Evolutionary conservation across 1,140 invertebrate species (phyloP).

Genomic region (Conopomorpha cramerella): DNA sequence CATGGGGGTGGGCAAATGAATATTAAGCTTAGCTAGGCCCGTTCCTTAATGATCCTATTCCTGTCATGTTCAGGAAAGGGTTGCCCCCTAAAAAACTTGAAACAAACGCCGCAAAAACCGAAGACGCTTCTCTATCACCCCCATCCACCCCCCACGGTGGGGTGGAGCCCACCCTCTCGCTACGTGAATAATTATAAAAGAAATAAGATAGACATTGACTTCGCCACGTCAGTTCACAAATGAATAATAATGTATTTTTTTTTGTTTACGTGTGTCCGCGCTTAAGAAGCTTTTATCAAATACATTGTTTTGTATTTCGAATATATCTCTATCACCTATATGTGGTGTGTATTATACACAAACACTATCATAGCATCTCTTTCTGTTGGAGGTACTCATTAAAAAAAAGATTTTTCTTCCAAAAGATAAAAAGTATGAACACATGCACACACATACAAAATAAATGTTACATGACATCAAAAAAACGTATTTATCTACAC

Average conservation of each 20-base stretch:
- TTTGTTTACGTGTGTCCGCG: conserved; percentile 35
- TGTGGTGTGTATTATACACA: no score
- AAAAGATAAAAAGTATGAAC: no score
- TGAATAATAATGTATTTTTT: conserved; percentile 54
- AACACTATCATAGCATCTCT: no score
- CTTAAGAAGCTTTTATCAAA: conserved; percentile 31
- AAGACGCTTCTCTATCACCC: conserved; percentile 41
- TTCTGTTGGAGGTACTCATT: no score
- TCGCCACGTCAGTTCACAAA: conserved; percentile 39
- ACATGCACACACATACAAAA: no score
- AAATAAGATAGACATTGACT: conserved; percentile 59
- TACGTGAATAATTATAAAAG: conserved; percentile 57
- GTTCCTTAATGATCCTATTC: conserved; percentile 57
- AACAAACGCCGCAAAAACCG: conserved; percentile 59
- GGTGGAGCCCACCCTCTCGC: conserved; percentile 9
- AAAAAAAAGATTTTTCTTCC: no score
- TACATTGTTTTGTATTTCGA: no score
- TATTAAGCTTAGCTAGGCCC: conserved; percentile 46
- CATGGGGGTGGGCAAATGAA: conserved; percentile 5
- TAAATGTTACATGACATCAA: no score
- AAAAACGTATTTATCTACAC: no score
- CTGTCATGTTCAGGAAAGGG: conserved; percentile 59
- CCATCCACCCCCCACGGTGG: conserved; percentile 12
- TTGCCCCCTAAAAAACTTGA: conserved; percentile 59
- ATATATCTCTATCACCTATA: no score